Evolutionary conservation across 2,888 invertebrate genomes (phyloP).

Genomic region (Merodon equestris): DNA sequence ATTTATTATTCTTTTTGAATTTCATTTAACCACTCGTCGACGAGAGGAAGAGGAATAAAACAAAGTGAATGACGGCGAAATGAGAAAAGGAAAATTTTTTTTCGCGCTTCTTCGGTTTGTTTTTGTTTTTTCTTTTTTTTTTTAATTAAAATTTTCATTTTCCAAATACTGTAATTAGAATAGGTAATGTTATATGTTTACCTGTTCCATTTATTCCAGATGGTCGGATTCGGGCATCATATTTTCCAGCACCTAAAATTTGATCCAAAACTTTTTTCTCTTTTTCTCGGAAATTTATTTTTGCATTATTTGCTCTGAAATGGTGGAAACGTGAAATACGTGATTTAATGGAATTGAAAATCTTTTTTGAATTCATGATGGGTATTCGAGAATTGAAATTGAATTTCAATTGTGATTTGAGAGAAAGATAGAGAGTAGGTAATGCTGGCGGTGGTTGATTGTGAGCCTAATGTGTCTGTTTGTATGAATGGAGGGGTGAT

Average conservation of each 20-base stretch:
- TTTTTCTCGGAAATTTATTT: slow-evolving; percentile 95
- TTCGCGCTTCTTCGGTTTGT: too few relatives aligned
- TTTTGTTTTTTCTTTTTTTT: slow-evolving; percentile 8
- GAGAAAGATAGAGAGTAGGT: slow-evolving; percentile 15
- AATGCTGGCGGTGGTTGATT: neutral
- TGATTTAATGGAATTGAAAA: slow-evolving; percentile 68
- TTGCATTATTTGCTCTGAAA: slow-evolving; percentile 87
- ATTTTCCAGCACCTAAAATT: slow-evolving; percentile 93
- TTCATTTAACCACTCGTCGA: neutral
- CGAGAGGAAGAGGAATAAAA: too few relatives aligned
- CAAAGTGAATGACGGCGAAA: neutral
- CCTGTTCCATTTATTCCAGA: slow-evolving; percentile 97
- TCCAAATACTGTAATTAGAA: slow-evolving; percentile 4
- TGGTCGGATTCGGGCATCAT: slow-evolving; percentile 95
- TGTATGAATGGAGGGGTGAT: slow-evolving; percentile 24
- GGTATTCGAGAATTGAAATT: slow-evolving; percentile 56
- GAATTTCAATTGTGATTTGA: slow-evolving; percentile 29
- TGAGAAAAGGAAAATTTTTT: slow-evolving; percentile 9
- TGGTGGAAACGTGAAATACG: slow-evolving; percentile 70
- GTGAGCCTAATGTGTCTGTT: neutral
- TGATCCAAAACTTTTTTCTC: slow-evolving; percentile 96
- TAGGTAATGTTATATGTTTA: slow-evolving; percentile 79
- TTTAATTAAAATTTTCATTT: slow-evolving; percentile 26
- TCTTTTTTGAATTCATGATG: slow-evolving; percentile 58
- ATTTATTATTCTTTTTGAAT: neutral